Conservation (phyloP, 2,797 vertebrate genomes). For the Dromococcyx pavoninus region DNA sequence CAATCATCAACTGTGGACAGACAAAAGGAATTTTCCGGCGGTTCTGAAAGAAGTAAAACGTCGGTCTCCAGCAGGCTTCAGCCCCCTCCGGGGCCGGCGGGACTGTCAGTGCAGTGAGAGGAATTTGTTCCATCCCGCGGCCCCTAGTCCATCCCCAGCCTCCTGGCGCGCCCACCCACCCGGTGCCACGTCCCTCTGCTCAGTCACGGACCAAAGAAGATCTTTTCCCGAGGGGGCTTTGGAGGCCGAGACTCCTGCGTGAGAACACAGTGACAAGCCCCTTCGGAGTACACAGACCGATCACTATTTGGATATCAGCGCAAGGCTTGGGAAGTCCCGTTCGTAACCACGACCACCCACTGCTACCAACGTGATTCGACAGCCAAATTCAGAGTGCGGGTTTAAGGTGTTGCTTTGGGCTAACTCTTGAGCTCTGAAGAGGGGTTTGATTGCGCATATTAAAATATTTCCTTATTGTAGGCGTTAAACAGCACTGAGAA, state of each 20-base stretch:
- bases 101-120: neutral
- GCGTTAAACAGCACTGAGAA: neutral
- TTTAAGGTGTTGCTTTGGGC: neutral
- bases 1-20: neutral
- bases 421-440: neutral
- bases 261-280: neutral
- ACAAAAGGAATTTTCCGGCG: conserved; percentile 22
- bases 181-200: neutral
- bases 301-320: neutral
- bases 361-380: neutral
- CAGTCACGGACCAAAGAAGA: neutral
- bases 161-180: fast-evolving
- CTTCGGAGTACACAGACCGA: neutral
- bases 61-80: neutral
- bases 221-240: neutral
- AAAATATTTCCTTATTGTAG: neutral
- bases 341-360: neutral
- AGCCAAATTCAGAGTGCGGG: neutral
- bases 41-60: neutral
- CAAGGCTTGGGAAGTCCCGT: neutral
- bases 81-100: too few species aligned
- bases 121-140: neutral
- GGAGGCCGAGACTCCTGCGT: neutral
- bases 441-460: neutral
- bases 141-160: neutral